phyloP scores from a whole-genome alignment of 2,113 vertebrate species.

The Macquaria ambigua region DNA sequence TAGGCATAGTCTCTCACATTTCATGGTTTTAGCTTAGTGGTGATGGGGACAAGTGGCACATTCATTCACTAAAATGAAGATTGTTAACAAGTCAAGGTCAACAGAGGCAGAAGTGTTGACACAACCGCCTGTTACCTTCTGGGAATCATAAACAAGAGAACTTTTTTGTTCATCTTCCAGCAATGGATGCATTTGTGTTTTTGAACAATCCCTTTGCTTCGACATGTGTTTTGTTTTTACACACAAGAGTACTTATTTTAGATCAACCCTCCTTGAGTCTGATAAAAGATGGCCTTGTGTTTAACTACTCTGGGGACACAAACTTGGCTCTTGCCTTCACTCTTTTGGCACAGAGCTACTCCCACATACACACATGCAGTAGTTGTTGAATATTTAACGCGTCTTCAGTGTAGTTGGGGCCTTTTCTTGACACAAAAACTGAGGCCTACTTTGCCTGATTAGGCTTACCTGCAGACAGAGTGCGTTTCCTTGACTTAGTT shows the following conservation, averaged over 20 bases:
- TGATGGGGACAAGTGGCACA: slow-evolving; percentile 52
- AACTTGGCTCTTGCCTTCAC: not conserved
- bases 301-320: not conserved
- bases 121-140: not conserved
- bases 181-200: not conserved
- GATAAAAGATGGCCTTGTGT: slow-evolving; percentile 16
- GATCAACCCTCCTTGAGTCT: not conserved
- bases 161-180: not conserved
- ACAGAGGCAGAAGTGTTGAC: slow-evolving; percentile 34
- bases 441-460: not conserved
- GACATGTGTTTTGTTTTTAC: slow-evolving; percentile 1
- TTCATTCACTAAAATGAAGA: slow-evolving; percentile 52
- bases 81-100: slow-evolving; percentile 56
- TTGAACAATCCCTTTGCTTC: not conserved
- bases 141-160: slow-evolving; percentile 26
- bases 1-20: slow-evolving; percentile 26
- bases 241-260: not conserved
- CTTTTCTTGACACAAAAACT: not conserved
- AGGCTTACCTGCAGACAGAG: not conserved
- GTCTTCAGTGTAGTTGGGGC: not conserved
- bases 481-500: not conserved
- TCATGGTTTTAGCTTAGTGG: slow-evolving; percentile 34
- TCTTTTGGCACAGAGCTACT: slow-evolving; percentile 10
- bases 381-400: slow-evolving; percentile 12
- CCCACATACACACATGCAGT: not conserved